Conservation (phyloP, 2,113 vertebrate species). For the Romanogobio albipinnatus region DNA sequence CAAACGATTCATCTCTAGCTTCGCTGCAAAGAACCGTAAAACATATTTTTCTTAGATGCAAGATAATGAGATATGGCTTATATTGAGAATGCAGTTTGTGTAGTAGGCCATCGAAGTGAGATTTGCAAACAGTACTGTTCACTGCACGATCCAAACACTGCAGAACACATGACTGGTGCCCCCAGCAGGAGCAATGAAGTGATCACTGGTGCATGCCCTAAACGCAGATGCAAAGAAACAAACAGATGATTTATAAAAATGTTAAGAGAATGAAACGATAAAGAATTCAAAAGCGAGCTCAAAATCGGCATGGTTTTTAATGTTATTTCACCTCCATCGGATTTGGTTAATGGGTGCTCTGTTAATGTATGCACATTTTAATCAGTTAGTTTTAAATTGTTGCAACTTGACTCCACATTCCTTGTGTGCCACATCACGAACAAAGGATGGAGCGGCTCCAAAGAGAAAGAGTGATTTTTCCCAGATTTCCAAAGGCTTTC, state of each 20-base stretch:
- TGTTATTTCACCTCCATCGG: neutral
- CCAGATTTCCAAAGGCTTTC: neutral
- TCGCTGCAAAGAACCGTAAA: neutral
- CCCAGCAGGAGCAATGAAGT: constrained; percentile 57
- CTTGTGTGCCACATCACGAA: neutral
- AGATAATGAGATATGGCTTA: neutral
- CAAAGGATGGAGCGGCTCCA: constrained; percentile 10
- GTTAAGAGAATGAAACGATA: constrained; percentile 48
- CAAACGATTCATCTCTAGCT: neutral
- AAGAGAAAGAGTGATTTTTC: neutral
- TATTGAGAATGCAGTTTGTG: constrained; percentile 6
- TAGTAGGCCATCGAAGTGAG: neutral
- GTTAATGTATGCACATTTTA: constrained; percentile 18
- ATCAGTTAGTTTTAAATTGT: constrained; percentile 8
- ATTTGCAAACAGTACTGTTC: neutral
- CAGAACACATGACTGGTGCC: constrained; percentile 58
- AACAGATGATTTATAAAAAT: constrained; percentile 51
- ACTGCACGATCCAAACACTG: constrained; percentile 12
- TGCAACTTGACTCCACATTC: constrained; percentile 24
- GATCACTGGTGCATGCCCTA: constrained; percentile 59
- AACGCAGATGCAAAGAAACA: constrained; percentile 52
- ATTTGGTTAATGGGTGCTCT: neutral
- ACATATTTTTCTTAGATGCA: neutral
- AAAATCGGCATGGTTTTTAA: constrained; percentile 7
- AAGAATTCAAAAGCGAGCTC: neutral